Conservation (phyloP, 2,888 invertebrate genomes). For the Spilosoma lubricipeda region DNA sequence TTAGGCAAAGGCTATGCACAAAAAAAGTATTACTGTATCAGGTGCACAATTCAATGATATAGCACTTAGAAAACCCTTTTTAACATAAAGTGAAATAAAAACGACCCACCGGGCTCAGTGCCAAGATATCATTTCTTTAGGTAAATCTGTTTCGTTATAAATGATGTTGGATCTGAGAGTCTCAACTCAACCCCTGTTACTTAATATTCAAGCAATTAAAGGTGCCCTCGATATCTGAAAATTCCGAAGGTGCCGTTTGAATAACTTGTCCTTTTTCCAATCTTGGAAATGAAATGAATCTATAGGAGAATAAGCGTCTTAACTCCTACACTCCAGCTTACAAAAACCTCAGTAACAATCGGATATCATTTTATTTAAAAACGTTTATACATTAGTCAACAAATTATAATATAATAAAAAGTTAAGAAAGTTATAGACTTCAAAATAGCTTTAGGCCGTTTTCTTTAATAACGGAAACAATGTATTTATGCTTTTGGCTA, state of each 20-base stretch:
- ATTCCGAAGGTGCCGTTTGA: conserved; percentile 1
- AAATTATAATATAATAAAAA: not conserved
- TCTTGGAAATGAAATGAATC: not conserved
- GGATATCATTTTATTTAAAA: not conserved
- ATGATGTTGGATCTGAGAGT: conserved; percentile 49
- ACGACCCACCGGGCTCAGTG: conserved; percentile 57
- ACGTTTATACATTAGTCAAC: not conserved
- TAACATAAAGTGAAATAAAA: conserved; percentile 68
- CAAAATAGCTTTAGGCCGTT: not conserved
- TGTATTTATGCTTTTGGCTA: not conserved
- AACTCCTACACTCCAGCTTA: not conserved
- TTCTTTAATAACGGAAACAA: not conserved
- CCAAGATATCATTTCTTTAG: conserved; percentile 62
- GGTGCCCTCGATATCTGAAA: conserved; percentile 30
- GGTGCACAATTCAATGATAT: conserved; percentile 48
- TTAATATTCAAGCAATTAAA: conserved; percentile 72
- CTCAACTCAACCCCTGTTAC: conserved; percentile 52
- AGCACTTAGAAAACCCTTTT: conserved; percentile 60
- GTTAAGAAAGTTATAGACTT: not conserved
- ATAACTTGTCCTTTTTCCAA: conserved; percentile 1
- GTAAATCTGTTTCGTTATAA: conserved; percentile 57
- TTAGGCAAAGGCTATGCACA: conserved; percentile 25
- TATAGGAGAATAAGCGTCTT: not conserved
- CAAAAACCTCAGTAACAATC: too few species aligned
- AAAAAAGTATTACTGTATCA: conserved; percentile 26